A percentile compares a stretch with the other conserved stretches of the same genome.
These are phyloP conservation scores for Otolemur garnettii DNA, from an alignment of 2,113 vertebrate species.

Conservation along the genomic window DNA sequence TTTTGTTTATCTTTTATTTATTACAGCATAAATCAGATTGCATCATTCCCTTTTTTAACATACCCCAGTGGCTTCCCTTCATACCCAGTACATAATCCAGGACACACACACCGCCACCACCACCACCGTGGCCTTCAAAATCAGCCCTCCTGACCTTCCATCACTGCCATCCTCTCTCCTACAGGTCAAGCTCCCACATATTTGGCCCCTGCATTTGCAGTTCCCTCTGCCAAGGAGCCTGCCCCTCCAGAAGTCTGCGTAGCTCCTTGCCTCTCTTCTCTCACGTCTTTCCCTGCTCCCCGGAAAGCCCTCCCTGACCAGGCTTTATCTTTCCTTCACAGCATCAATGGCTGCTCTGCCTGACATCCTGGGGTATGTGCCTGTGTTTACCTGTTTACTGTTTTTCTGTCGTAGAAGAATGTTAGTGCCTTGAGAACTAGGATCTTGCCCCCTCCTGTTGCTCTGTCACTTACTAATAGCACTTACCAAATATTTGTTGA, in stretches of 20 bases:
- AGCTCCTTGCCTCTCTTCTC: background rate
- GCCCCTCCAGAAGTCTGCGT: background rate
- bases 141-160: background rate
- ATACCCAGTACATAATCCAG: background rate
- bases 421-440: background rate
- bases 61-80: background rate
- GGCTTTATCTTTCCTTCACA: background rate
- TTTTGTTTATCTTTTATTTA: slow-evolving; percentile 20
- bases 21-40: background rate
- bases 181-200: background rate
- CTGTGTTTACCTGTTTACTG: no score
- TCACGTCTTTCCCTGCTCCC: background rate
- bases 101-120: background rate
- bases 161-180: background rate
- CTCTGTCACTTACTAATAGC: background rate
- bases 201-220: background rate
- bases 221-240: background rate
- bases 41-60: background rate
- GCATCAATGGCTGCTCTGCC: background rate
- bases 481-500: background rate
- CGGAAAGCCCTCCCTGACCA: no score
- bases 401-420: background rate
- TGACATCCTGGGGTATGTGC: rapidly evolving
- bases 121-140: background rate
- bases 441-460: background rate